These are phyloP conservation scores for Acanthococcus lagerstroemiae DNA, from an alignment of 2,888 invertebrate genomes.

Conservation along the genomic window DNA sequence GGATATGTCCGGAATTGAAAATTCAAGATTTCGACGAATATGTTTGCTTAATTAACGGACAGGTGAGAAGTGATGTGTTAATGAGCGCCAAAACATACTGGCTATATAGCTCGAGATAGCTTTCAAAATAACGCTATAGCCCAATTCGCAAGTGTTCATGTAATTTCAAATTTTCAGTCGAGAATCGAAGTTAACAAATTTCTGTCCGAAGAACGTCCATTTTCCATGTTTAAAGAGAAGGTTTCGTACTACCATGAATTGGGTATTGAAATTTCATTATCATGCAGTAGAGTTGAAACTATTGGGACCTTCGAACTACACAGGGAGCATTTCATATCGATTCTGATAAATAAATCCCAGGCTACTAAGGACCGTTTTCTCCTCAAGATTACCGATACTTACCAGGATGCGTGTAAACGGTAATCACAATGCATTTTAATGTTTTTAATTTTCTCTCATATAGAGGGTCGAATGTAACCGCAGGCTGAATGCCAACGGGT, in stretches of 20 bases:
- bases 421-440: too few relatives aligned
- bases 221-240: constrained; percentile 46
- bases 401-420: constrained; percentile 11
- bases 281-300: constrained; percentile 55
- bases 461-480: too few relatives aligned
- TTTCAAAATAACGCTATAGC: too few relatives aligned
- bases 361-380: constrained; percentile 7
- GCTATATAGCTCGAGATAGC: too few relatives aligned
- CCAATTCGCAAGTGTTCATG: too few relatives aligned
- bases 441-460: too few relatives aligned
- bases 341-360: constrained; percentile 15
- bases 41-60: constrained; percentile 62
- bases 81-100: too few relatives aligned
- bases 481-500: too few relatives aligned
- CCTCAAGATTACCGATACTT: constrained; percentile 11
- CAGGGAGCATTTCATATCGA: constrained; percentile 19
- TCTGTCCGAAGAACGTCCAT: constrained; percentile 51
- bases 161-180: not conserved
- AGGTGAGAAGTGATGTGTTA: too few relatives aligned
- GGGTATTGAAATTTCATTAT: constrained; percentile 45
- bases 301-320: constrained; percentile 76
- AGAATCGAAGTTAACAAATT: constrained; percentile 52
- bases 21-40: constrained; percentile 70
- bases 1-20: constrained; percentile 61
- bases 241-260: constrained; percentile 44